Evolutionary conservation across 2,888 invertebrate genomes (phyloP).

Genomic region (Heliconius sara): DNA sequence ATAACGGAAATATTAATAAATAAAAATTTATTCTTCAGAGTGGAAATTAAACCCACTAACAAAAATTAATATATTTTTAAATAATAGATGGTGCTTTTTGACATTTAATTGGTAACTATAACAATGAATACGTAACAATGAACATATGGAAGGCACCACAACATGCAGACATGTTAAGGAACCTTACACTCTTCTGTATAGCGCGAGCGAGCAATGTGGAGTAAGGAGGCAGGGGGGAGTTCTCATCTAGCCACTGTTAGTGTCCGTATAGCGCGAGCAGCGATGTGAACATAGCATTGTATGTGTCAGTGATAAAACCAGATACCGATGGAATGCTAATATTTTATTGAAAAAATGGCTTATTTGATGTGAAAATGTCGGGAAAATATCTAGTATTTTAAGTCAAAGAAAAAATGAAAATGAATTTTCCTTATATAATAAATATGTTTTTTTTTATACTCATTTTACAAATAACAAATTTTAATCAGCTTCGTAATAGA

Average conservation of each 20-base stretch:
- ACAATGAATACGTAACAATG: background rate
- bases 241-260: constrained; percentile 90
- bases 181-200: constrained; percentile 88
- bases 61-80: no score
- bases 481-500: background rate
- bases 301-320: constrained; percentile 52
- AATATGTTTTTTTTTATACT: no score
- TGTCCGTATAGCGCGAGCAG: constrained; percentile 66
- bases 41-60: no score
- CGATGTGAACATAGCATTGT: constrained; percentile 70
- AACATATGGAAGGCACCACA: constrained; percentile 47
- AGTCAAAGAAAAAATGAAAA: background rate
- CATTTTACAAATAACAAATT: background rate
- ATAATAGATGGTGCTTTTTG: background rate
- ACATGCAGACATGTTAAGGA: constrained; percentile 66
- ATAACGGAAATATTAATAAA: no score
- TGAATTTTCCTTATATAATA: no score
- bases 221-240: constrained; percentile 87
- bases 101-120: constrained; percentile 9
- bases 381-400: background rate
- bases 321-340: background rate
- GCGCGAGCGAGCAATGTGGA: constrained; percentile 88
- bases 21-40: no score
- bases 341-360: background rate
- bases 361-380: background rate